Percentiles rank a stretch among this genome's conserved stretches.
Evolutionary conservation across 1,140 invertebrate genomes (phyloP).

Genomic region (Drosophila sechellia): DNA sequence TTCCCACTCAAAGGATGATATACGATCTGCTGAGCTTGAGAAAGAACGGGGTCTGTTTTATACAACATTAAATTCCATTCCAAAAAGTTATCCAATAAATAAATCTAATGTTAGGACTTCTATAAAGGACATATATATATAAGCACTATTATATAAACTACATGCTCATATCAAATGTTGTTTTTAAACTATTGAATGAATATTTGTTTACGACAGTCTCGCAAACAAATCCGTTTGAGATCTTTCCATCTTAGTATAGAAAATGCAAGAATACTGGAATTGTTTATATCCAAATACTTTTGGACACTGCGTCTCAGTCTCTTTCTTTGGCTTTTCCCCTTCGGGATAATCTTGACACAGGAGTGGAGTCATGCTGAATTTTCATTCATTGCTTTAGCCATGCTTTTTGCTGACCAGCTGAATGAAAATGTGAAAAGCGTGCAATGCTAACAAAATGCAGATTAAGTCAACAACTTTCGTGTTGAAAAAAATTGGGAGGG

Average conservation of each 20-base stretch:
- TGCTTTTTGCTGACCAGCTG: slow-evolving; percentile 31
- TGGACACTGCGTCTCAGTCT: slow-evolving; percentile 1
- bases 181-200: too few relatives aligned
- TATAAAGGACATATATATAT: background rate
- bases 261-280: too few relatives aligned
- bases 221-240: too few relatives aligned
- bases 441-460: slow-evolving; percentile 62
- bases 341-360: slow-evolving; percentile 10
- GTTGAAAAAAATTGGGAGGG: slow-evolving; percentile 5
- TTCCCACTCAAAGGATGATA: slow-evolving; percentile 23
- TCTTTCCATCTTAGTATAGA: background rate
- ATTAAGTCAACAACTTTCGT: slow-evolving; percentile 67
- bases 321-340: background rate
- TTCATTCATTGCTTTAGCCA: background rate
- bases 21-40: slow-evolving; percentile 3
- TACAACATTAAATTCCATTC: background rate
- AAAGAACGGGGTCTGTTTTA: background rate
- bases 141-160: too few relatives aligned
- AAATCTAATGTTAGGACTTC: background rate
- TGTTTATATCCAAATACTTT: background rate
- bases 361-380: slow-evolving; percentile 23
- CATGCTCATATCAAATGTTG: background rate
- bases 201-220: too few relatives aligned
- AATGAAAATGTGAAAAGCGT: slow-evolving; percentile 38
- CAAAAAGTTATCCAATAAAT: background rate